Evolutionary conservation across 2,113 vertebrate genomes (phyloP), one percentile per base, ranked within the genome.

Genomic region (Gallinago undulata): DNA sequence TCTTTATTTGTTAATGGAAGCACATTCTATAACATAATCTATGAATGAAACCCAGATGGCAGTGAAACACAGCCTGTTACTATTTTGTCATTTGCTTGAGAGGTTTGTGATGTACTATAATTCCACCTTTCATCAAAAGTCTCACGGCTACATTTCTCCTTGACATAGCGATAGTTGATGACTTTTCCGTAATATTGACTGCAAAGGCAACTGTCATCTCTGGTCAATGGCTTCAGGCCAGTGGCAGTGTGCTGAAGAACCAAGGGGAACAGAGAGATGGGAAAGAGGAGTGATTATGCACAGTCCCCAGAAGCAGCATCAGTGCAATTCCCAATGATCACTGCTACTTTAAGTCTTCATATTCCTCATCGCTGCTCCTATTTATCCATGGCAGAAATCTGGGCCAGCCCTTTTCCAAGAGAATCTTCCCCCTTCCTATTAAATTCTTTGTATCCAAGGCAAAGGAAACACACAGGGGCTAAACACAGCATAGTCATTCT

Each of bases 31-130:
- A 96, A 64, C 37, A 80, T 90, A 94, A 94, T 90, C 69, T 94
- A 50, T 84, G 93, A 94, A 94, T 76, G 79, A 96, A 96, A 95
- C 35, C 70, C 89, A 96, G 89, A 93, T 82, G 75, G 43, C 60
- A 92, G 48, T 69, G 43, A 95, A 92, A 72, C 56, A 64, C 5
- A 35, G 11, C 76, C 5, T 41, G 25, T 78, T 91, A 69, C 75
- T 67, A 35, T 74, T 94, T 94, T 76, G 43, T 60, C 66, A 83
- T 73, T 78, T 86, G 9, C 19, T 74, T 69, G 82, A 66, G 60
- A 92, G 39, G 45, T 56, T 95, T 91, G 74, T 84, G 83, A 94
- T 70, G 75, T 82, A 11, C 55, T 85, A 9, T 79, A 96, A 91
- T 94, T 94, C 51, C 37, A 93, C 31, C 62, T 97, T 95, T 97